Evolutionary conservation across 2,113 vertebrate species (phyloP).

Genomic region (Micronycteris hirsuta): DNA sequence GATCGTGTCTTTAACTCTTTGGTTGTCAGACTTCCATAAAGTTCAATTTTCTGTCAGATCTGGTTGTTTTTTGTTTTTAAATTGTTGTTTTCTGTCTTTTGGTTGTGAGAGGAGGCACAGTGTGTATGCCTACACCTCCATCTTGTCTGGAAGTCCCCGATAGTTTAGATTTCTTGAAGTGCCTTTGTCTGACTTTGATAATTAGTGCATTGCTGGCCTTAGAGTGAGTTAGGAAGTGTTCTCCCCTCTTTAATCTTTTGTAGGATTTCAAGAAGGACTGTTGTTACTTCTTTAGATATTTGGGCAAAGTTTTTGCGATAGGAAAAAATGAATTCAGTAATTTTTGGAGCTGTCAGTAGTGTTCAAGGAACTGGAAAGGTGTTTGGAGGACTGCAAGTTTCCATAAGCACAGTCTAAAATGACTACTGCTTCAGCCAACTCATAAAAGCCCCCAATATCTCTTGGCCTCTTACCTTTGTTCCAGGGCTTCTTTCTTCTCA

Average conservation of each 20-base stretch:
- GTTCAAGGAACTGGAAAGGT: slow-evolving; percentile 9
- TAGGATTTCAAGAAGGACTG: background rate
- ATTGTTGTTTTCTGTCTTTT: too few relatives aligned
- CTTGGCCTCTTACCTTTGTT: background rate
- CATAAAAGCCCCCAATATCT: background rate
- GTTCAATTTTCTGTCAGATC: too few relatives aligned
- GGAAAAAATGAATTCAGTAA: background rate
- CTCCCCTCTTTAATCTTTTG: background rate
- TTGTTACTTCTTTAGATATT: background rate
- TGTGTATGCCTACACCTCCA: too few relatives aligned
- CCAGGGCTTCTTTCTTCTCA: background rate
- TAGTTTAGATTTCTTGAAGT: background rate
- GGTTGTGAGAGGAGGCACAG: too few relatives aligned
- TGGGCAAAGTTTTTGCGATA: background rate
- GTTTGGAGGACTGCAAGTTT: background rate
- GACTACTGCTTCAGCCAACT: background rate
- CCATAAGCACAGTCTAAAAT: background rate
- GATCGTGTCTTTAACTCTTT: too few relatives aligned
- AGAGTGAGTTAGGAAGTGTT: background rate
- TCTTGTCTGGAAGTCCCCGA: too few relatives aligned
- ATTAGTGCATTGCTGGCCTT: background rate
- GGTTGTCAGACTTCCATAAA: too few relatives aligned
- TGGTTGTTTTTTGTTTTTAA: too few relatives aligned
- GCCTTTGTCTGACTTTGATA: background rate
- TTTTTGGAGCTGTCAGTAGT: background rate